Percentiles rank a stretch among this genome's conserved stretches.
Evolutionary conservation across 1,140 invertebrate species (phyloP).

Genomic region (Anthonomus grandis): DNA sequence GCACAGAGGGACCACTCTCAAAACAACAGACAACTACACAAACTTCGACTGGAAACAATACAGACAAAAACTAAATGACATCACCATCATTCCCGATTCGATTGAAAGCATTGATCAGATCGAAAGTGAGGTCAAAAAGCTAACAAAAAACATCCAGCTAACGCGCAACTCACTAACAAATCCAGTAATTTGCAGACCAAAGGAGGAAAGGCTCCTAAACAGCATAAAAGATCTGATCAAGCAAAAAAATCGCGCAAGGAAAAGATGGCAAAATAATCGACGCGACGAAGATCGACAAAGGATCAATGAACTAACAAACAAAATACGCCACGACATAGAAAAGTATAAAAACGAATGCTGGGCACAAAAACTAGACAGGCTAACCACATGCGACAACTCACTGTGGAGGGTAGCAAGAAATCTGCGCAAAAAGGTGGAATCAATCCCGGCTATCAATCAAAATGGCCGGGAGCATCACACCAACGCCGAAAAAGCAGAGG

Average conservation of each 20-base stretch:
- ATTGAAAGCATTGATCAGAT: neutral
- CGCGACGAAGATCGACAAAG: neutral
- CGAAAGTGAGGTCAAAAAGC: neutral
- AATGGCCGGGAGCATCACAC: neutral
- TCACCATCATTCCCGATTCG: neutral
- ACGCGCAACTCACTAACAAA: neutral
- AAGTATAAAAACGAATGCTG: neutral
- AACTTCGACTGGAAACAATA: neutral
- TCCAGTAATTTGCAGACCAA: neutral
- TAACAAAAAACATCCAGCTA: neutral
- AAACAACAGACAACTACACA: neutral
- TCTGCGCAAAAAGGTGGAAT: neutral
- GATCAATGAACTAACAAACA: neutral
- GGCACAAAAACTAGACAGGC: neutral
- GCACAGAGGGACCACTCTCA: too few species aligned
- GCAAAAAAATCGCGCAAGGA: neutral
- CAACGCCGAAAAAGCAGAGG: neutral
- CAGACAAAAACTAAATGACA: neutral
- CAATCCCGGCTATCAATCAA: neutral
- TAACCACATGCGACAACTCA: neutral
- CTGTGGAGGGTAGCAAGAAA: neutral
- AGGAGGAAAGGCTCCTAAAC: neutral
- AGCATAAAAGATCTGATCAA: neutral
- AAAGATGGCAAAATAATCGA: neutral
- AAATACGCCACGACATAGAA: neutral